Percentiles rank a stretch among this genome's conserved stretches.
Evolutionary conservation across 2,113 vertebrate species (phyloP).

Genomic region (Erythrocercus mccallii): DNA sequence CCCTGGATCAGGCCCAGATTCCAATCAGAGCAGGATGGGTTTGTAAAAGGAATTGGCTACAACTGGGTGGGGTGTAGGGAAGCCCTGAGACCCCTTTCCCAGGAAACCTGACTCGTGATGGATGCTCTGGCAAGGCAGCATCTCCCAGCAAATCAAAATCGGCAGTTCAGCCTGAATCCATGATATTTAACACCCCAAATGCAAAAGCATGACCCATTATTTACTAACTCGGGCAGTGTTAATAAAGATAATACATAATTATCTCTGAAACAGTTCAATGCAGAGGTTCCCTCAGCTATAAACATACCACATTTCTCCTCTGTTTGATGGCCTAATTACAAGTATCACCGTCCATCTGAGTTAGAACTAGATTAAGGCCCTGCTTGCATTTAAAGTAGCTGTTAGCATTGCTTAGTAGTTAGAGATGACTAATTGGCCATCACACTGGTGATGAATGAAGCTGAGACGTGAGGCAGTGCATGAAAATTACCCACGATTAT

Average conservation of each 20-base stretch:
- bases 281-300: conserved; percentile 37
- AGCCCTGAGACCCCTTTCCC: not conserved
- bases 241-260: conserved; percentile 60
- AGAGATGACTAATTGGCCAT: conserved; percentile 54
- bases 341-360: conserved; percentile 12
- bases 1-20: not conserved
- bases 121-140: not conserved
- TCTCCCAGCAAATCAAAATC: not conserved
- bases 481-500: not conserved
- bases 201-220: not conserved
- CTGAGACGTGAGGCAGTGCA: not conserved
- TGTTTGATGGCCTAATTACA: conserved; percentile 59
- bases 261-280: conserved; percentile 49
- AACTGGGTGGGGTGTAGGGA: not conserved
- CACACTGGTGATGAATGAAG: conserved; percentile 38
- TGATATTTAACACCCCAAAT: not conserved
- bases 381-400: conserved; percentile 57
- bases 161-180: not conserved
- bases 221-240: conserved; percentile 20
- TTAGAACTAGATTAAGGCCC: conserved; percentile 7
- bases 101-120: not conserved
- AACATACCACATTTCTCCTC: conserved; percentile 48
- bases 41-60: not conserved
- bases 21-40: not conserved
- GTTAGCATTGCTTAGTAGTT: conserved; percentile 32